Evolutionary conservation across 2,888 invertebrate genomes (phyloP).

Genomic region (Germaria angustata): DNA sequence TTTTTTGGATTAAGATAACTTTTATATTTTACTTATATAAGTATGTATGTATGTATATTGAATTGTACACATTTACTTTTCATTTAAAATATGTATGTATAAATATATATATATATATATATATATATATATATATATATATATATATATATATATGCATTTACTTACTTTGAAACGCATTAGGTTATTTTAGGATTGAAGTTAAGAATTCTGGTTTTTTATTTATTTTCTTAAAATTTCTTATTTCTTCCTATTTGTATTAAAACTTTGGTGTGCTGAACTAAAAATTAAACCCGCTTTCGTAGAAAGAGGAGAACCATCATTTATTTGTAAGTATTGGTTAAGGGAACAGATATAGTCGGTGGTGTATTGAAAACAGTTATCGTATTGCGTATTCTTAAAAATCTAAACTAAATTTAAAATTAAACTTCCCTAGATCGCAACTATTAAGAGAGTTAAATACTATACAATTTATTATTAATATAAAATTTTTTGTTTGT

Average conservation of each 20-base stretch:
- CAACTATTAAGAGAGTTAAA: neutral
- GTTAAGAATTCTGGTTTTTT: conserved; percentile 58
- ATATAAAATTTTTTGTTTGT: conserved; percentile 65
- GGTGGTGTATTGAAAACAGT: neutral
- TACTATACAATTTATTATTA: neutral
- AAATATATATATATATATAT: neutral
- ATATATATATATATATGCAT: neutral
- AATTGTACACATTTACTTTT: too few relatives aligned
- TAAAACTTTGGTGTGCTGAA: conserved; percentile 65
- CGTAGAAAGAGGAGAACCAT: conserved; percentile 79
- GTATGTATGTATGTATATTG: neutral
- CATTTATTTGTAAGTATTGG: conserved; percentile 79
- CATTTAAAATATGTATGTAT: neutral
- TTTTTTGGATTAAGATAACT: neutral
- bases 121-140: neutral
- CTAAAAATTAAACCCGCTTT: conserved; percentile 72
- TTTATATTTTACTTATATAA: neutral
- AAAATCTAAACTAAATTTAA: neutral
- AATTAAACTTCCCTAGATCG: too few relatives aligned
- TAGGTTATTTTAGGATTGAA: too few relatives aligned
- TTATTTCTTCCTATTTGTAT: conserved; percentile 34
- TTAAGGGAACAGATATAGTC: neutral
- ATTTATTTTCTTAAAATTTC: conserved; percentile 51
- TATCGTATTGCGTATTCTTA: conserved; percentile 5
- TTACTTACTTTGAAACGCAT: neutral